Evolutionary conservation across 2,113 vertebrate genomes (phyloP).

Genomic region (Salvelinus sp.): DNA sequence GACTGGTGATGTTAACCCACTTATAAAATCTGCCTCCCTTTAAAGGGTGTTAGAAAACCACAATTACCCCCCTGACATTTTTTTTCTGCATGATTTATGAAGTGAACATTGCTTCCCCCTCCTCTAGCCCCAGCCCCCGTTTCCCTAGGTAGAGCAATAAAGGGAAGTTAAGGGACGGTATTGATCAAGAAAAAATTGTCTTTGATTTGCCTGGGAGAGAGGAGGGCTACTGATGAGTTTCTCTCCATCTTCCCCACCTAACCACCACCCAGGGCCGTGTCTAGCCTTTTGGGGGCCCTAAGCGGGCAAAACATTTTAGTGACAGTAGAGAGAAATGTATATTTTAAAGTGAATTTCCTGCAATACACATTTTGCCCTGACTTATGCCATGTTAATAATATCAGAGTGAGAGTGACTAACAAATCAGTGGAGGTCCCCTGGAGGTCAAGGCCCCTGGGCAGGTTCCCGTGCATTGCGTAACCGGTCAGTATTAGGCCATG

Average conservation of each 20-base stretch:
- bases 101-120: slow-evolving; percentile 72
- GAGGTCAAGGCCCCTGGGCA: too few species aligned
- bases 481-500: too few species aligned
- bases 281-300: background rate
- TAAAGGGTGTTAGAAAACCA: slow-evolving; percentile 77
- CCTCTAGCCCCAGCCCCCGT: slow-evolving; percentile 37
- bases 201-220: slow-evolving; percentile 54
- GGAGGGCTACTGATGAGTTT: slow-evolving; percentile 51
- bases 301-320: too few species aligned
- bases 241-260: slow-evolving; percentile 27
- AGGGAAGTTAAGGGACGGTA: slow-evolving; percentile 62
- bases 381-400: too few species aligned
- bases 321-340: too few species aligned
- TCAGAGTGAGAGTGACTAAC: too few species aligned
- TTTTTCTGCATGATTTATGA: slow-evolving; percentile 82
- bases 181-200: slow-evolving; percentile 57
- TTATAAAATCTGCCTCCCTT: slow-evolving; percentile 74
- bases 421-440: too few species aligned
- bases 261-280: background rate
- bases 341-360: too few species aligned
- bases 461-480: too few species aligned
- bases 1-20: slow-evolving; percentile 62
- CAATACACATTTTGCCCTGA: too few species aligned
- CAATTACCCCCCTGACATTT: slow-evolving; percentile 79
- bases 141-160: slow-evolving; percentile 59